These are phyloP conservation scores for Schizaphis graminum DNA, from an alignment of 2,888 invertebrate genomes.

Conservation along the genomic window DNA sequence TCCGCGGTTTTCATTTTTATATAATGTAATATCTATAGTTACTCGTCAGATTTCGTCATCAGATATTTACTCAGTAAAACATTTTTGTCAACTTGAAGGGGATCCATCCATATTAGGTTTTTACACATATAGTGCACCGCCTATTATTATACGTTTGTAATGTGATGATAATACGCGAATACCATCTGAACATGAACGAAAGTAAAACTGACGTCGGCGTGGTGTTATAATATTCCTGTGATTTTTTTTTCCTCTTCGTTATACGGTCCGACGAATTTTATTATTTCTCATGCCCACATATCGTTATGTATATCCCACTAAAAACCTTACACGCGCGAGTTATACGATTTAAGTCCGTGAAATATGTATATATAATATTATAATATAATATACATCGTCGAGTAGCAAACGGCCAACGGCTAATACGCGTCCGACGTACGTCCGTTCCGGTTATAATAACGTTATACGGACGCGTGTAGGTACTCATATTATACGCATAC, in stretches of 20 bases:
- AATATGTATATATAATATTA: background rate
- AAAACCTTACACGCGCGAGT: background rate
- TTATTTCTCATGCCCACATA: background rate
- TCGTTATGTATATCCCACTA: background rate
- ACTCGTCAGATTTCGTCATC: background rate
- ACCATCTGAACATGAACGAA: background rate
- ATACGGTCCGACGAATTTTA: background rate
- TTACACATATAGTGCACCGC: too few species aligned
- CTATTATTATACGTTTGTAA: too few species aligned
- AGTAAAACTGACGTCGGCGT: background rate
- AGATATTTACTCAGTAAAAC: background rate
- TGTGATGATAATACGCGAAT: too few species aligned
- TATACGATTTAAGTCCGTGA: background rate
- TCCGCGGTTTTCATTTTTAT: background rate
- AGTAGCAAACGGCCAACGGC: conserved; percentile 51
- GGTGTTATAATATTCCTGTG: background rate
- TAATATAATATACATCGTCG: background rate
- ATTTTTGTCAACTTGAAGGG: background rate
- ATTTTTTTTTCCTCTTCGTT: background rate
- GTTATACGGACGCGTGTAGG: background rate
- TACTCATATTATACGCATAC: background rate
- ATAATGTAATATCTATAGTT: too few species aligned
- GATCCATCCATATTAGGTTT: background rate
- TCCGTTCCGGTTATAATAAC: conserved; percentile 42
- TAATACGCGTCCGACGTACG: background rate